Conservation (phyloP, 2,113 vertebrate species). For the Melanerpes formicivorus region DNA sequence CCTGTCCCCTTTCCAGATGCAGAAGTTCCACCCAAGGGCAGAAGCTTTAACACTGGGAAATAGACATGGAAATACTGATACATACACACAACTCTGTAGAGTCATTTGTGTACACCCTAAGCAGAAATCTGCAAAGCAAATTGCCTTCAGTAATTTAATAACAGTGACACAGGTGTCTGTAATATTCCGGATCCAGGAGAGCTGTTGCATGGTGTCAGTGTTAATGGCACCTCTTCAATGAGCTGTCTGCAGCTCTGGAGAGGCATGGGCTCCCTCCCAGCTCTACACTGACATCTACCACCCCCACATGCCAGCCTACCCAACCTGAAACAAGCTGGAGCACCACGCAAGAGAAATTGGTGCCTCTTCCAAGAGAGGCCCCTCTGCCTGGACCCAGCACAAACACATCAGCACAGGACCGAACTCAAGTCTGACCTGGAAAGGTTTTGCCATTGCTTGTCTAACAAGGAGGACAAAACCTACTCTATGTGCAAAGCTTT, state of each 20-base stretch:
- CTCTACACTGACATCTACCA: background rate
- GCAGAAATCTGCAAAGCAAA: background rate
- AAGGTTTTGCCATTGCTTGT: background rate
- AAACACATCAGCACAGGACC: fast-evolving
- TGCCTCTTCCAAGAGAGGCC: background rate
- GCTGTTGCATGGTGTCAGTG: fast-evolving
- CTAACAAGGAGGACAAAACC: background rate
- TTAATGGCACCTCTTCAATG: background rate
- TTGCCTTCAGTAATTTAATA: background rate
- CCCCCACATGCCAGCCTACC: background rate
- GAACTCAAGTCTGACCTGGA: background rate
- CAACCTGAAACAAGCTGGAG: background rate
- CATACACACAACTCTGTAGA: fast-evolving
- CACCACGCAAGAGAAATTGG: fast-evolving
- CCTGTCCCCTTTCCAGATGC: background rate
- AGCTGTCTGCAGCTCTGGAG: background rate
- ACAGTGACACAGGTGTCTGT: background rate
- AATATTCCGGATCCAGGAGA: background rate
- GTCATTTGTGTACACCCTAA: background rate
- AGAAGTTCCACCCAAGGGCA: background rate
- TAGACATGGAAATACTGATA: background rate
- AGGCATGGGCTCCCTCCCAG: fast-evolving
- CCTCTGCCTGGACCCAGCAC: background rate
- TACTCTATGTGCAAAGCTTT: background rate
- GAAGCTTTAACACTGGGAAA: background rate